phyloP scores from a whole-genome alignment of 2,888 invertebrate genomes.

The Molorchus minor region DNA sequence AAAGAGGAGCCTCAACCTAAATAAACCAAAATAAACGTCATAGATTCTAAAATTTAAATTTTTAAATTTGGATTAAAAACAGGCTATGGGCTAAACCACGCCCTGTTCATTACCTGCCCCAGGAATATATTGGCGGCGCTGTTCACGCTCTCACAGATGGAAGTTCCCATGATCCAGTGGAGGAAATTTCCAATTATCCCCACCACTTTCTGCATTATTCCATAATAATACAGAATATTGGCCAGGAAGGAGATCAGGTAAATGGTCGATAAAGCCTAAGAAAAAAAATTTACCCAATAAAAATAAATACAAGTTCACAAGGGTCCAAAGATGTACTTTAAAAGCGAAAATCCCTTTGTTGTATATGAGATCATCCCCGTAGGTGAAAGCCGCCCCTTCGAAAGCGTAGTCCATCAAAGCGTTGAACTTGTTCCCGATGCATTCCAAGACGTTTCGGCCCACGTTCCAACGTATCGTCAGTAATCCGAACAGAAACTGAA shows the following conservation, averaged over 20 bases:
- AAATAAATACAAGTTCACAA: too few relatives aligned
- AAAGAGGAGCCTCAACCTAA: constrained; percentile 88
- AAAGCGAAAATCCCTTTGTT: constrained; percentile 81
- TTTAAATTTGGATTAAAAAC: neutral
- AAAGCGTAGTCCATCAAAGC: constrained; percentile 82
- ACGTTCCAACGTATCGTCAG: constrained; percentile 85
- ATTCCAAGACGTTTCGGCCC: constrained; percentile 76
- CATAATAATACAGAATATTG: constrained; percentile 88
- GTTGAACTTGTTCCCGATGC: constrained; percentile 72
- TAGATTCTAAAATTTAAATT: neutral
- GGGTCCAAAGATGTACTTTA: constrained; percentile 69
- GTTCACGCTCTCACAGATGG: constrained; percentile 93
- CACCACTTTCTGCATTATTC: constrained; percentile 88
- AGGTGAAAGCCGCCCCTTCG: constrained; percentile 86
- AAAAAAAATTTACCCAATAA: constrained; percentile 30
- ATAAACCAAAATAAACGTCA: constrained; percentile 44
- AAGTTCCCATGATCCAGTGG: constrained; percentile 79
- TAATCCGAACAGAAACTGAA: constrained; percentile 87
- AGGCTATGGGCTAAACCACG: constrained; percentile 45
- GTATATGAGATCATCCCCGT: constrained; percentile 73
- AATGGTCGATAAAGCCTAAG: constrained; percentile 84
- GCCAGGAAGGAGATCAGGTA: constrained; percentile 94
- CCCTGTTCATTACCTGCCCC: constrained; percentile 93
- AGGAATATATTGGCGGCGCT: constrained; percentile 94
- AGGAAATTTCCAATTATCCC: constrained; percentile 82